phyloP scores from a whole-genome alignment of 2,797 vertebrate species.

The Hoplostethus mediterraneus region DNA sequence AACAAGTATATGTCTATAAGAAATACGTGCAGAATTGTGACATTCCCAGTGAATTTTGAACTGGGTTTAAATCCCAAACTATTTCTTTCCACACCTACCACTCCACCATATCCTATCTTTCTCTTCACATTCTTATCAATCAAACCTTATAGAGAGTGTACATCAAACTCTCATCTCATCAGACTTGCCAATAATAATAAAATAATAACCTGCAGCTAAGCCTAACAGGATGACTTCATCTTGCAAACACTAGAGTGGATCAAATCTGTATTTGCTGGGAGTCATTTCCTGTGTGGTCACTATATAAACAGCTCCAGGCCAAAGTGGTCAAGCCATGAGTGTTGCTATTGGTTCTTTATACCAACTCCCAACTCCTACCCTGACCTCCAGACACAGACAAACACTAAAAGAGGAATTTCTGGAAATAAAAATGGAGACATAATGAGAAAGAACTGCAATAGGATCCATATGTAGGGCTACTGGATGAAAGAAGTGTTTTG shows the following conservation, averaged over 20 bases:
- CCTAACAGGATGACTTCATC: conserved; percentile 43
- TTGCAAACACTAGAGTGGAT: conserved; percentile 38
- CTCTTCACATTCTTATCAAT: neutral
- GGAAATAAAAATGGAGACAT: conserved; percentile 46
- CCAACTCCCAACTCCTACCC: conserved; percentile 57
- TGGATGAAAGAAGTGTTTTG: conserved; percentile 18
- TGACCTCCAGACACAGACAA: conserved; percentile 59
- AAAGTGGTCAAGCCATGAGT: conserved; percentile 52
- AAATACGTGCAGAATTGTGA: conserved; percentile 23
- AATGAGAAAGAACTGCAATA: conserved; percentile 27
- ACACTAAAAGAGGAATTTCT: conserved; percentile 43
- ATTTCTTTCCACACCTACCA: neutral
- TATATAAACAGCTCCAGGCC: conserved; percentile 62
- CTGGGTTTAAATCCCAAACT: neutral
- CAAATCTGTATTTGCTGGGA: conserved; percentile 67
- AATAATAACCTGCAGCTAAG: conserved; percentile 57
- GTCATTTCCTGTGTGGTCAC: conserved; percentile 73
- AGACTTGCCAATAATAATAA: conserved; percentile 3
- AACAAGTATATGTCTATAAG: neutral
- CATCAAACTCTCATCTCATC: neutral
- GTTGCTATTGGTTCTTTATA: conserved; percentile 67
- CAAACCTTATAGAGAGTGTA: neutral
- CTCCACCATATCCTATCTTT: neutral
- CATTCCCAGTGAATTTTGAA: neutral
- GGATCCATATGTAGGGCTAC: conserved; percentile 5